Base-by-base conservation (phyloP, 1,140 invertebrate genomes). In the Lepidostoma basale region DNA sequence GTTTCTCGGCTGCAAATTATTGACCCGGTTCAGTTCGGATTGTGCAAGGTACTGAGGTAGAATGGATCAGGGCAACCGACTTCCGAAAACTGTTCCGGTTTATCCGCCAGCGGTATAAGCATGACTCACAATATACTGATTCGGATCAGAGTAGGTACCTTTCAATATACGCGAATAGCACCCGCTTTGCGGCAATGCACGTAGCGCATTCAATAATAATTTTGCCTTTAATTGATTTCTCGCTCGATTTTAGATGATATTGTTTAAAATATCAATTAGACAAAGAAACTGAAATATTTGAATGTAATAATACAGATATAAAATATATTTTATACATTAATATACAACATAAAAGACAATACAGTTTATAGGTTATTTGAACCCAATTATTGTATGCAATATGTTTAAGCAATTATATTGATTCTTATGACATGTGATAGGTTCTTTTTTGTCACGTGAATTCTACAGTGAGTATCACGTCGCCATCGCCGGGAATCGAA, bases 1-100 rank as follows among this genome's bases (percentile, higher is more conserved):
- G 45, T 62, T 44, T 23, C 22, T 4, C 23, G 22, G 22, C 47
- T 58, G 63, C 49, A 42, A 66, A 66, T 66, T 66, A 49, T 66
- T 56, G 49, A 66, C 63, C 49, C 52, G 63, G 63, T 66, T 66
- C 40, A 44, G 30, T 47, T 56, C 30, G 10, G 2, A 58, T 66
- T 66, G 60, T 20, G 60, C 60, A 45, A 62, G 10, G 6, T 12
- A 26, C 25, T 42, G 22, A n/a, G n/a, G n/a, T n/a, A n/a, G 40
- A 60, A 44, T 60, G 56, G 56, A 42, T 40, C 56, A 40, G 36
- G 56, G 36, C 26, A 40, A 40, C 56, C 56, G n/a, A 60, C 56
- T 42, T 60, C 56, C 56, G 33, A 60, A 60, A 60, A 28, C 14
- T 60, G 56, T 60, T 60, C 56, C 56, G 56, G 56, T 23, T 60